Base-by-base conservation (phyloP, 2,888 invertebrate species). In the Linyphia triangularis region DNA sequence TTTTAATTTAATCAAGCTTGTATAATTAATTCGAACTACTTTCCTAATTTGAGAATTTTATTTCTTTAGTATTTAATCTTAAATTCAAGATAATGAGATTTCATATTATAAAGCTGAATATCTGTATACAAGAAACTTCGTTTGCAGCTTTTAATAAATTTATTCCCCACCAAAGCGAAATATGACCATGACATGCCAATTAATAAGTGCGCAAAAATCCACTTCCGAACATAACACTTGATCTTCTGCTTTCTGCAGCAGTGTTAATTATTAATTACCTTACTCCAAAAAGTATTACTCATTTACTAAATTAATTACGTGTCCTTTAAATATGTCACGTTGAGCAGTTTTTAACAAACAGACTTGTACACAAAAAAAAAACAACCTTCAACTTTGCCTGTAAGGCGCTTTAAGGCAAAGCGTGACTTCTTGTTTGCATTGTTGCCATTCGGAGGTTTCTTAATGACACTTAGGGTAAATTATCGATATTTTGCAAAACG, bases 181-280 rank as follows among this genome's bases (percentile, higher is more conserved):
- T 73, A 28, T 59, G 73, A 73, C 57, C 57, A 73, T 73, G 33
- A 73, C 73, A 28, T 67, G 30, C 19, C 28, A 19, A 30, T 28
- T 65, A 79, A 79, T 67, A 79, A 79, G 22, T 33, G 30, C 5
- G 43, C 16, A 65, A 51, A 59, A 24, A 4, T 40, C 19, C 13
- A 59, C 67, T 69, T 43, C 81, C 57, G 69, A 9, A 33, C 51
- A 70, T 37, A 81, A 81, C 81, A 81, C 69, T 81, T 81, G 69
- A 81, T 81, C 26, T 67, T 51, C 16, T 59, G 28, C 67, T 63
- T 69, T 57, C 69, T 37, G 5, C 28, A 37, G 19, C 30, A 59
- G 51, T 33, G 69, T 57, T 81, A 81, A 81, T 81, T 69, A 81
- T 81, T 81, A 81, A 81, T 81, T 81, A 81, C 81, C 69, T 81